Evolutionary conservation across 2,797 vertebrate genomes (phyloP), one percentile per base, ranked within the genome.

Genomic region (Lindbergichthys nudifrons): DNA sequence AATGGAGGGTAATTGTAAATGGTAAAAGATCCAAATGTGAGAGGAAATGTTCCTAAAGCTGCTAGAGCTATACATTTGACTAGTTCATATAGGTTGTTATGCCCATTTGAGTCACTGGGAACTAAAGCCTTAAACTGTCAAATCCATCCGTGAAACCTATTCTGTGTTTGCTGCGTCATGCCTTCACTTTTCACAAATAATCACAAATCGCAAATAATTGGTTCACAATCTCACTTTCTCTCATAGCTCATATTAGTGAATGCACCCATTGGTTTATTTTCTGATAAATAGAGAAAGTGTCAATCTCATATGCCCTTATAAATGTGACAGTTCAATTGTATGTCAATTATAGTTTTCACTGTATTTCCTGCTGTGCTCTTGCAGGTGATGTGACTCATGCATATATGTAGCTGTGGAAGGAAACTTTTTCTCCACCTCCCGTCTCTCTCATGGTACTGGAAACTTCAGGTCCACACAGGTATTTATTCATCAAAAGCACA

Each of bases 401-500:
- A 53, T 21, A 52, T 61, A 52, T 61, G 3, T 45, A 30, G 6
- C 36, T 41, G 3, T 26, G 7, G 51, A 26, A 43, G 10, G 21
- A 42, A 72, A 48, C 21, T 36, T 74, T 70, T 50, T 16, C 51
- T 23, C 1, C 7, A 3, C 59, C 69, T 50, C 19, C 13, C 16
- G 48, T 69, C 53, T 2, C 43, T 61, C 43, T 13, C 5, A 19
- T 41, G 13, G 23, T 10, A 4, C 36, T 23, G 19, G 14, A 12
- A 66, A 46, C 32, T 26, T 26, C 26, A 26, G 26, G 26, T 26
- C 53, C 48, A 42, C 52, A 45, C 18, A 81, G 61, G 46, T 75
- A 71, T 81, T 77, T 82, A 86, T 74, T 82, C 71, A 72, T 81
- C 69, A 68, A 77, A 68, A 77, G 73, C 54, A 65, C 15, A 73